These are phyloP conservation scores for Rutilus rutilus DNA, from an alignment of 2,113 vertebrate genomes.

Conservation along the genomic window DNA sequence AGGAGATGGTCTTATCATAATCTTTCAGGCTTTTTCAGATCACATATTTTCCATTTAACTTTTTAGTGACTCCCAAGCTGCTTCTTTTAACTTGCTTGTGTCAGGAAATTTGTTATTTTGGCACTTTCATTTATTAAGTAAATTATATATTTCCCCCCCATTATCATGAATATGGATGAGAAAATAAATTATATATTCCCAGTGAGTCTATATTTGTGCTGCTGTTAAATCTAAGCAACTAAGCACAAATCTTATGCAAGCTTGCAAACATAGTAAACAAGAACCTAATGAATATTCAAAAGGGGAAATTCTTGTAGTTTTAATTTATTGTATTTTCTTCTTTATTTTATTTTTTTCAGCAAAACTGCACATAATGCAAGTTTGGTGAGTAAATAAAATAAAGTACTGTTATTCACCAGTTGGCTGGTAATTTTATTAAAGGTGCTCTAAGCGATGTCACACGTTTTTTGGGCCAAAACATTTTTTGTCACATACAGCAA, in stretches of 20 bases:
- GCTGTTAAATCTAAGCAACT: conserved; percentile 24
- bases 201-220: conserved; percentile 23
- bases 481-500: too few species aligned
- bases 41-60: neutral
- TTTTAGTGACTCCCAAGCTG: neutral
- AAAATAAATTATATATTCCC: conserved; percentile 23
- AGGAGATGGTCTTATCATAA: conserved; percentile 5
- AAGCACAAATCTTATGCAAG: conserved; percentile 15
- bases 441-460: too few species aligned
- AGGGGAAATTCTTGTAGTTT: neutral
- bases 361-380: neutral
- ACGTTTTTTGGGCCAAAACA: too few species aligned
- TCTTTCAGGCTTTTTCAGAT: neutral
- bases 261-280: conserved; percentile 26
- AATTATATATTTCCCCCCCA: neutral
- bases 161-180: conserved; percentile 41
- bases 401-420: neutral
- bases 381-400: neutral
- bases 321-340: neutral
- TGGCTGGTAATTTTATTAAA: too few species aligned
- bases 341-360: neutral
- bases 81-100: conserved; percentile 2
- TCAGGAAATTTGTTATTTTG: neutral
- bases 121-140: neutral
- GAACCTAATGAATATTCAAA: conserved; percentile 11